Conservation (phyloP, 2,797 vertebrate species). For the Limosa lapponica region DNA sequence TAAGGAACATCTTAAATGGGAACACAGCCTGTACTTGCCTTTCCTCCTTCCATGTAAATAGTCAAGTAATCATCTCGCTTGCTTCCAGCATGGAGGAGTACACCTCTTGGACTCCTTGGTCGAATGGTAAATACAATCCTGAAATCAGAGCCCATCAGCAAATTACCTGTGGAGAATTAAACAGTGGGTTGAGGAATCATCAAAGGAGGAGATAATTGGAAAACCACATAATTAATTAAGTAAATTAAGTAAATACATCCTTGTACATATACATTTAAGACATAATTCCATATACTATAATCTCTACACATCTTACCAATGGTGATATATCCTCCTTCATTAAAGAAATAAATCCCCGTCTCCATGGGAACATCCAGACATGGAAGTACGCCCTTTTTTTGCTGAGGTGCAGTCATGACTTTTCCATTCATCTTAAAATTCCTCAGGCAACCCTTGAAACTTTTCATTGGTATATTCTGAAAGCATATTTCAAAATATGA, state of each 20-base stretch:
- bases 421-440: constrained; percentile 87
- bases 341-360: constrained; percentile 88
- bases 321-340: constrained; percentile 83
- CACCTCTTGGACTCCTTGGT: constrained; percentile 81
- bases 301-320: constrained; percentile 79
- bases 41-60: constrained; percentile 86
- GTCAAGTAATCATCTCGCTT: constrained; percentile 78
- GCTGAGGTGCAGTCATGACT: constrained; percentile 74
- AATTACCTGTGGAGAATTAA: constrained; percentile 79
- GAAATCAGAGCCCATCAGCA: constrained; percentile 81
- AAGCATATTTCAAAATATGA: constrained; percentile 29
- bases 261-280: background rate
- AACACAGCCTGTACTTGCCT: constrained; percentile 76
- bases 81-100: constrained; percentile 85
- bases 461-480: constrained; percentile 85
- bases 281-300: background rate
- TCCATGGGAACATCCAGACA: constrained; percentile 85
- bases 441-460: constrained; percentile 89
- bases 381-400: constrained; percentile 81
- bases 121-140: constrained; percentile 87
- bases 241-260: background rate
- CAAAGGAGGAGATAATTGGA: background rate
- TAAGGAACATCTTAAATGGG: background rate
- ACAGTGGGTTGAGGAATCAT: background rate
- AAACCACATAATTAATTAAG: background rate